A percentile compares a stretch with the other conserved stretches of the same genome.
phyloP scores from a whole-genome alignment of 1,140 invertebrate genomes.

The Zaprionus camerounensis region DNA sequence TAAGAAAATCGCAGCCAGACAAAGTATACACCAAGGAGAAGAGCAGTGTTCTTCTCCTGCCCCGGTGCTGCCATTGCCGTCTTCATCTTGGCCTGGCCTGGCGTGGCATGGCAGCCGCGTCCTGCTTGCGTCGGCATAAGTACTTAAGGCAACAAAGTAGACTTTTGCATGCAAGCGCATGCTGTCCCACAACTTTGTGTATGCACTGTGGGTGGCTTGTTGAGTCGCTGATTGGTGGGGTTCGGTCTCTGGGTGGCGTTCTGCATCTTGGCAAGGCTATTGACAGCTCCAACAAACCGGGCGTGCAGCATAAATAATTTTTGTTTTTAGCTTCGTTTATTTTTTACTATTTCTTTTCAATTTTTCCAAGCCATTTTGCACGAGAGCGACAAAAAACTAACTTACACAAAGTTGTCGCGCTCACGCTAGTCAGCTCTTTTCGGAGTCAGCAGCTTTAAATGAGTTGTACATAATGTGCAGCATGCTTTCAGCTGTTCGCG shows the following conservation, averaged over 20 bases:
- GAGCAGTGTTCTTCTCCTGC: conserved; percentile 37
- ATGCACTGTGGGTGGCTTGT: conserved; percentile 27
- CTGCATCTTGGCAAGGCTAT: conserved; percentile 52
- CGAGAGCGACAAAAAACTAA: conserved; percentile 21
- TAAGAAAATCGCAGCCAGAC: conserved; percentile 71
- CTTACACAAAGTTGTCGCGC: conserved; percentile 71
- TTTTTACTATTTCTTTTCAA: conserved; percentile 54
- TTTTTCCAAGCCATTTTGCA: conserved; percentile 79
- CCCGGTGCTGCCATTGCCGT: conserved; percentile 1
- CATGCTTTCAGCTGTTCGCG: conserved; percentile 36
- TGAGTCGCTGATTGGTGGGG: background rate
- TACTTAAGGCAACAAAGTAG: conserved; percentile 82
- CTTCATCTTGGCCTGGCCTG: conserved; percentile 28
- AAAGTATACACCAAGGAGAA: conserved; percentile 48
- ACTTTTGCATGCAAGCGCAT: conserved; percentile 81
- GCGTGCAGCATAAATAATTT: conserved; percentile 77
- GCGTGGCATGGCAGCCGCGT: conserved; percentile 8
- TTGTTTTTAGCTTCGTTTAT: background rate
- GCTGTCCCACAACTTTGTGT: conserved; percentile 76
- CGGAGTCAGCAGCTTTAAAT: conserved; percentile 69
- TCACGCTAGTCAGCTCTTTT: conserved; percentile 32
- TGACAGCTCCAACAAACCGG: conserved; percentile 68
- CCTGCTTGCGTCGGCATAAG: conserved; percentile 67
- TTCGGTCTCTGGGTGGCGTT: background rate
- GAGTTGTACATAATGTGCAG: conserved; percentile 65